These are phyloP conservation scores for Sebastes aleutianus DNA, from an alignment of 2,797 vertebrate species.

Conservation along the genomic window DNA sequence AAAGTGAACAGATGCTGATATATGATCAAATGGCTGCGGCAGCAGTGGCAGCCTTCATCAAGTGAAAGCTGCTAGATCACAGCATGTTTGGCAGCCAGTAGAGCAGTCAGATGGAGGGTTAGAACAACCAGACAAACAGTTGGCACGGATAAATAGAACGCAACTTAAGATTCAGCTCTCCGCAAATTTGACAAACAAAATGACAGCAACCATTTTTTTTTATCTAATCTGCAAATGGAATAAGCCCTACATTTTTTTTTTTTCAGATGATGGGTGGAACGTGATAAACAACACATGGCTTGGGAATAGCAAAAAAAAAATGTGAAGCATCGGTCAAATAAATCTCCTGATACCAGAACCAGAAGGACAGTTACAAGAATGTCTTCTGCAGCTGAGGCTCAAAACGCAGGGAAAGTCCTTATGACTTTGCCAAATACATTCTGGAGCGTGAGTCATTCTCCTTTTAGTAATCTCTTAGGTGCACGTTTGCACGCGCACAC, in stretches of 20 bases:
- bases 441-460: conserved; percentile 66
- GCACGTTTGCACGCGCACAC: conserved; percentile 37
- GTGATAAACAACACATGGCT: conserved; percentile 61
- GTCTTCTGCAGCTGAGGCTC: conserved; percentile 49
- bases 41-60: conserved; percentile 69
- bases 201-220: conserved; percentile 37
- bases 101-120: conserved; percentile 78
- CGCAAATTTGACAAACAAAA: conserved; percentile 64
- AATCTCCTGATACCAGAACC: conserved; percentile 49
- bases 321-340: conserved; percentile 42
- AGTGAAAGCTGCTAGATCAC: conserved; percentile 65
- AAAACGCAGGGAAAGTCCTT: conserved; percentile 69
- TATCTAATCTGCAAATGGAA: conserved; percentile 65
- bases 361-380: conserved; percentile 46
- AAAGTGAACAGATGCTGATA: conserved; percentile 63
- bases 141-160: conserved; percentile 67
- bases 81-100: conserved; percentile 73
- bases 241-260: conserved; percentile 24
- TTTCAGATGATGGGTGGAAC: conserved; percentile 38
- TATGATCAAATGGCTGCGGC: conserved; percentile 71
- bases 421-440: conserved; percentile 71
- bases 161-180: conserved; percentile 61
- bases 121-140: conserved; percentile 74
- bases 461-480: conserved; percentile 67
- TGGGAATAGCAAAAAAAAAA: conserved; percentile 46